These are phyloP conservation scores for Leptopilina syphax DNA, from an alignment of 2,888 invertebrate genomes.

Conservation along the genomic window DNA sequence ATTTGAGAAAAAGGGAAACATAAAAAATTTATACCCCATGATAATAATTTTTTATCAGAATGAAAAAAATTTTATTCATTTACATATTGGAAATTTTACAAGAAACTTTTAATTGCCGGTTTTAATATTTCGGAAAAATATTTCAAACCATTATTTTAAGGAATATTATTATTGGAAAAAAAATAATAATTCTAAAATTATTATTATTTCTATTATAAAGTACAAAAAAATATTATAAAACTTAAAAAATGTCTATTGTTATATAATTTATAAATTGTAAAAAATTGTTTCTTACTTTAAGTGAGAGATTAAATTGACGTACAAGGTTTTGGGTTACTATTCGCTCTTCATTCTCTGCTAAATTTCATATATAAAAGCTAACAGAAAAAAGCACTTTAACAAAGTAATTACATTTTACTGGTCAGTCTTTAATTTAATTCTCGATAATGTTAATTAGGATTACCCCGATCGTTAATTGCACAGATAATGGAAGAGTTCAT, in stretches of 20 bases:
- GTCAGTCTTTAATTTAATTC: constrained; percentile 3
- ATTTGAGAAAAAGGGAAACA: not conserved
- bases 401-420: not conserved
- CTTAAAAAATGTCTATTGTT: no score
- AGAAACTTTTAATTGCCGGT: not conserved
- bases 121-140: no score
- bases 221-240: no score
- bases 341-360: not conserved
- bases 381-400: constrained; percentile 5
- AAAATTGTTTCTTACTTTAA: no score
- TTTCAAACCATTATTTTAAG: no score
- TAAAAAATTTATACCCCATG: not conserved
- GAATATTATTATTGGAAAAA: no score
- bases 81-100: not conserved
- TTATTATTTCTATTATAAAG: no score
- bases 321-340: not conserved
- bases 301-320: no score
- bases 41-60: not conserved
- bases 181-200: no score
- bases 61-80: not conserved
- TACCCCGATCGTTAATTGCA: not conserved
- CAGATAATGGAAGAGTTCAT: not conserved
- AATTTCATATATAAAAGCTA: not conserved
- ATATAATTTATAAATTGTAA: no score
- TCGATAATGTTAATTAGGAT: constrained; percentile 9